Conservation (phyloP, 2,113 vertebrate species). For the Propithecus coquereli region DNA sequence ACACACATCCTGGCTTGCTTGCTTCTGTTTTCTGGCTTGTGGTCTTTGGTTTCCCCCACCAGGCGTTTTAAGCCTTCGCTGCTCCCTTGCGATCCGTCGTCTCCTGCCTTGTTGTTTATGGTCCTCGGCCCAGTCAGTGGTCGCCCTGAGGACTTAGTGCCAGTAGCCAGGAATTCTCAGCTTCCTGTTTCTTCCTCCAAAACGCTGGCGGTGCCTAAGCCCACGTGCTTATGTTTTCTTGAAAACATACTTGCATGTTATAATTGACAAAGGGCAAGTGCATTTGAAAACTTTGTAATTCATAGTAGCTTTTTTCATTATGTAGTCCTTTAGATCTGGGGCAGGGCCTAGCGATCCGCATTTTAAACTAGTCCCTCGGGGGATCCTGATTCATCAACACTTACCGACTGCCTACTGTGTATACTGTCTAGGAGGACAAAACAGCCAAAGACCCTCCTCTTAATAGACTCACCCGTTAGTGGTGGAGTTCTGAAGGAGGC, state of each 20-base stretch:
- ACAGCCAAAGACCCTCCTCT: neutral
- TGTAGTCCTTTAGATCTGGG: neutral
- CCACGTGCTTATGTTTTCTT: neutral
- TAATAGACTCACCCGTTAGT: neutral
- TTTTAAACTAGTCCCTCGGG: neutral
- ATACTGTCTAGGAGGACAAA: neutral
- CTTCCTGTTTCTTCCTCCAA: neutral
- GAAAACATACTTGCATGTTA: neutral
- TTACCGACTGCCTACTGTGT: neutral
- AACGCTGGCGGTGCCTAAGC: neutral
- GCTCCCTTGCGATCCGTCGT: fast-evolving
- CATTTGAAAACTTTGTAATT: neutral
- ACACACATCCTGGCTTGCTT: neutral
- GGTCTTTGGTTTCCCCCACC: neutral
- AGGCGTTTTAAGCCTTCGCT: neutral
- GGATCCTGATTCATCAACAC: neutral
- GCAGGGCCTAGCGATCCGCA: neutral
- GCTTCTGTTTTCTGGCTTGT: neutral
- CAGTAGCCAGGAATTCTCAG: neutral
- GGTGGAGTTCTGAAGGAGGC: neutral
- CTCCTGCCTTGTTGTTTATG: neutral
- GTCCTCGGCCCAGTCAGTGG: neutral
- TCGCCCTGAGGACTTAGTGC: neutral
- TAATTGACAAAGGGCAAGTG: neutral
- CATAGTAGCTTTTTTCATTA: neutral